These are phyloP conservation scores for Muschampia plurimacula DNA, from an alignment of 2,888 invertebrate species.

Conservation along the genomic window DNA sequence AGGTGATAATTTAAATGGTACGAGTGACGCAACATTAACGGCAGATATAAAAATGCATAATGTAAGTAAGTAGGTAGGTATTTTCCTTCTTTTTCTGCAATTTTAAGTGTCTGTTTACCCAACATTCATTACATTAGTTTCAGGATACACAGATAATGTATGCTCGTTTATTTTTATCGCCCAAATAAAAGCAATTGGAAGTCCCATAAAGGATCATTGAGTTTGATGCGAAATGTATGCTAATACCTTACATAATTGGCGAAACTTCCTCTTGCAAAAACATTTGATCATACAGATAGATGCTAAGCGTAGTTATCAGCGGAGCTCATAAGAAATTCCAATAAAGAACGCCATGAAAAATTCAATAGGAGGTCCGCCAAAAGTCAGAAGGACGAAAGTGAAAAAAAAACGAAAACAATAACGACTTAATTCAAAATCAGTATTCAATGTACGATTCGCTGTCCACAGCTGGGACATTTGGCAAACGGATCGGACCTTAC, in stretches of 20 bases:
- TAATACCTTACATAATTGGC: constrained; percentile 74
- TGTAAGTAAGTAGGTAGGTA: not conserved
- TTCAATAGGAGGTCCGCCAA: constrained; percentile 74
- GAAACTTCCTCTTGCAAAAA: constrained; percentile 72
- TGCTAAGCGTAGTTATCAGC: constrained; percentile 62
- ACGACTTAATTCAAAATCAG: constrained; percentile 68
- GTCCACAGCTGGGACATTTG: constrained; percentile 81
- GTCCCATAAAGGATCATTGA: constrained; percentile 67
- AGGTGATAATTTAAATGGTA: not conserved
- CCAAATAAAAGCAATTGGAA: constrained; percentile 73
- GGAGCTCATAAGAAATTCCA: constrained; percentile 68
- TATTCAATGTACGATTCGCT: constrained; percentile 73
- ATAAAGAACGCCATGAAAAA: constrained; percentile 77
- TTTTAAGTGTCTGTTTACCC: constrained; percentile 14
- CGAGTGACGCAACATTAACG: not conserved
- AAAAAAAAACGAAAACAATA: constrained; percentile 79
- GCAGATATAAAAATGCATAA: not conserved
- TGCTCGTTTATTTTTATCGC: constrained; percentile 75
- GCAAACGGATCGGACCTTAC: constrained; percentile 68
- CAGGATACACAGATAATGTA: constrained; percentile 53
- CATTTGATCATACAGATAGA: constrained; percentile 69
- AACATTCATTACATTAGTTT: constrained; percentile 31
- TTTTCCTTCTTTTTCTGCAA: not conserved
- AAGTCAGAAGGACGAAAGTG: constrained; percentile 67
- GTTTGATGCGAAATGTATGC: constrained; percentile 77